Conservation (phyloP, 2,888 invertebrate species). For the Monopis laevigella region DNA sequence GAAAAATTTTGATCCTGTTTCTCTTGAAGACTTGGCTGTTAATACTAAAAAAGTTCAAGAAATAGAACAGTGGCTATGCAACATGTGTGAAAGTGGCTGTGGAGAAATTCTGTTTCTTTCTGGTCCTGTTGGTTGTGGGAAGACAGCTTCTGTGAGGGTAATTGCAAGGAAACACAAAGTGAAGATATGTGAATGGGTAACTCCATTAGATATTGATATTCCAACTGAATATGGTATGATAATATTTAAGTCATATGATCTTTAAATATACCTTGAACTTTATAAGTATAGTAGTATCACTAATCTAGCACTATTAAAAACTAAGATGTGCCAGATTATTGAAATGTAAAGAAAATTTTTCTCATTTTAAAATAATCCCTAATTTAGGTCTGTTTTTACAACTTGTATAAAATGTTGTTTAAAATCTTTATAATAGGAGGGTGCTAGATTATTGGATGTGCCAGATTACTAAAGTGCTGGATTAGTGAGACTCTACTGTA, state of each 20-base stretch:
- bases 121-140: slow-evolving; percentile 88
- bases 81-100: slow-evolving; percentile 30
- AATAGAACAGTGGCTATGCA: slow-evolving; percentile 73
- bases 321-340: too few relatives aligned
- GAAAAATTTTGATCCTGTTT: slow-evolving; percentile 67
- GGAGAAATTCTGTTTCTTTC: slow-evolving; percentile 74
- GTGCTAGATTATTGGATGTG: too few relatives aligned
- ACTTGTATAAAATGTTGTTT: too few relatives aligned
- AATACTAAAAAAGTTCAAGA: slow-evolving; percentile 80
- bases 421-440: too few relatives aligned
- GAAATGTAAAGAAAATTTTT: too few relatives aligned
- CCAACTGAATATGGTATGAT: slow-evolving; percentile 56
- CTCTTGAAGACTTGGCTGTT: slow-evolving; percentile 73
- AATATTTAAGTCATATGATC: background rate
- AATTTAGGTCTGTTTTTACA: too few relatives aligned
- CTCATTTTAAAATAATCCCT: too few relatives aligned
- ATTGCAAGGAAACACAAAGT: slow-evolving; percentile 71
- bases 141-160: slow-evolving; percentile 76
- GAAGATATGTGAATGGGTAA: slow-evolving; percentile 82
- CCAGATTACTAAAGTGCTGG: too few relatives aligned
- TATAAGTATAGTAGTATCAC: too few relatives aligned
- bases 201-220: slow-evolving; percentile 76
- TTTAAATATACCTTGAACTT: too few relatives aligned
- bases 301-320: too few relatives aligned
- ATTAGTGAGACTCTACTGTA: too few relatives aligned